Evolutionary conservation across 2,797 vertebrate genomes (phyloP).

Genomic region (Vipera ursinii): DNA sequence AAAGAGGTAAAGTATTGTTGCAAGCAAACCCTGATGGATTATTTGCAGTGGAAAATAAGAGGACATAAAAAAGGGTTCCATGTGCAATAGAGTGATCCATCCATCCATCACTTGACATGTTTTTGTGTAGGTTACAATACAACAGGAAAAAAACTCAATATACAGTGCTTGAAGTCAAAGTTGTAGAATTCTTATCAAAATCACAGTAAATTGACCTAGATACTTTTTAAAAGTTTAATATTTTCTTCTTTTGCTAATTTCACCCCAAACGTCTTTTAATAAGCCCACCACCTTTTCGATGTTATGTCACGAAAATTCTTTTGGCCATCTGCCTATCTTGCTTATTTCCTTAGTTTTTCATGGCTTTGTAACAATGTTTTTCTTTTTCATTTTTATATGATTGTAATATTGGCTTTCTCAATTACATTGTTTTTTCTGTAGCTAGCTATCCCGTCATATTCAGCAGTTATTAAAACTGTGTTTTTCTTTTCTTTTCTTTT

Average conservation of each 20-base stretch:
- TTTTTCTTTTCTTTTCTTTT: background rate
- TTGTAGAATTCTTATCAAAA: slow-evolving; percentile 2
- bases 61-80: slow-evolving; percentile 19
- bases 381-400: background rate
- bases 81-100: slow-evolving; percentile 51
- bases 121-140: slow-evolving; percentile 27
- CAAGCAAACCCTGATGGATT: background rate
- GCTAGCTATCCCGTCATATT: background rate
- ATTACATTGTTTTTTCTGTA: background rate
- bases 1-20: background rate
- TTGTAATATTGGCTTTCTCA: background rate
- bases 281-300: background rate
- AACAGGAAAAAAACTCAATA: slow-evolving; percentile 10
- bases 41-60: background rate
- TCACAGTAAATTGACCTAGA: background rate
- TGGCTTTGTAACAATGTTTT: background rate
- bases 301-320: background rate
- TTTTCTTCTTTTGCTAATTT: background rate
- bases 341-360: background rate
- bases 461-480: background rate
- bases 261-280: background rate
- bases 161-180: slow-evolving; percentile 34
- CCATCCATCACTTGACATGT: slow-evolving; percentile 14
- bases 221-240: background rate
- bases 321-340: background rate